phyloP scores from a whole-genome alignment of 2,888 invertebrate genomes.

The Tipula vernalis region DNA sequence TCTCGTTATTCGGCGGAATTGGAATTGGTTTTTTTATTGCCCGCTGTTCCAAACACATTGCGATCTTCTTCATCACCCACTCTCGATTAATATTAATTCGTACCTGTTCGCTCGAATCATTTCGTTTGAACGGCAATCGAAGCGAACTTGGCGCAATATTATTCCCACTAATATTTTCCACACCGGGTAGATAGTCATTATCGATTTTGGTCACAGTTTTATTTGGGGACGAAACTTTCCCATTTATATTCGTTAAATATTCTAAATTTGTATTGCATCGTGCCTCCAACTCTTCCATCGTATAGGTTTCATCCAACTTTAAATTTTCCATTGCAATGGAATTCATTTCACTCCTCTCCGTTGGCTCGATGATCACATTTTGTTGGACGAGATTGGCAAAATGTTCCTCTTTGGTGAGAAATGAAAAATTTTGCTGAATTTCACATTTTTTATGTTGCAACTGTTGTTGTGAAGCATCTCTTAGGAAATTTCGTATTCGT shows the following conservation, averaged over 20 bases:
- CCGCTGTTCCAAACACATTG: constrained; percentile 81
- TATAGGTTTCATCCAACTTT: constrained; percentile 13
- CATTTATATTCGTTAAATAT: constrained; percentile 30
- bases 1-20: constrained; percentile 9
- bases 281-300: not conserved
- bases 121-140: not conserved
- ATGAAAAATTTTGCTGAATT: constrained; percentile 35
- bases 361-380: constrained; percentile 24
- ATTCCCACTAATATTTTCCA: not conserved
- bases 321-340: constrained; percentile 10
- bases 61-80: constrained; percentile 91
- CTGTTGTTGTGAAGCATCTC: constrained; percentile 33
- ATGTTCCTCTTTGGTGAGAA: constrained; percentile 35
- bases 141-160: constrained; percentile 10
- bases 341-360: not conserved
- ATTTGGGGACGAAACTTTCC: constrained; percentile 27
- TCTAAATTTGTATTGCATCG: constrained; percentile 25
- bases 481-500: constrained; percentile 34
- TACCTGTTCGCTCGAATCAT: not conserved
- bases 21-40: constrained; percentile 50
- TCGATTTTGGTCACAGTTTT: constrained; percentile 28
- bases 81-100: constrained; percentile 48
- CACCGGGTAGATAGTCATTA: not conserved
- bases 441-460: constrained; percentile 34
- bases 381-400: constrained; percentile 37